These are phyloP conservation scores for Xyrauchen texanus DNA, from an alignment of 2,113 vertebrate genomes.

Conservation along the genomic window DNA sequence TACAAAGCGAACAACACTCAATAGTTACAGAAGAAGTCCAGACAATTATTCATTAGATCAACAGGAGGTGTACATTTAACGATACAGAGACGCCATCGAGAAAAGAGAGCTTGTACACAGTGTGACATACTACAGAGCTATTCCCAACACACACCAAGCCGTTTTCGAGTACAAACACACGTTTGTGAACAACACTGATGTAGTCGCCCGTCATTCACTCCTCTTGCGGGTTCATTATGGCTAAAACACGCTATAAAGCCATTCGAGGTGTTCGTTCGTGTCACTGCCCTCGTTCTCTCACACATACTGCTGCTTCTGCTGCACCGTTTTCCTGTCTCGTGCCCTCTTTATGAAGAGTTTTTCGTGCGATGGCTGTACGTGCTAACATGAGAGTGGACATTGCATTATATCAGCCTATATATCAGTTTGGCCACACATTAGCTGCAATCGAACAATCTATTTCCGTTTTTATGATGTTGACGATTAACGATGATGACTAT, in stretches of 20 bases:
- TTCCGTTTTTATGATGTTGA: background rate
- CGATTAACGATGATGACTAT: background rate
- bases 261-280: background rate
- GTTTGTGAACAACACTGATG: background rate
- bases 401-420: background rate
- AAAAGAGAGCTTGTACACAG: constrained; percentile 11
- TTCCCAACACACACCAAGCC: constrained; percentile 4
- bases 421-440: background rate
- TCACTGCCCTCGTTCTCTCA: constrained; percentile 20
- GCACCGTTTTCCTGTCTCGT: constrained; percentile 46
- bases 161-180: constrained; percentile 7
- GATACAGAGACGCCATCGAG: constrained; percentile 21
- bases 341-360: constrained; percentile 25
- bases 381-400: constrained; percentile 32
- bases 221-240: background rate
- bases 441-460: constrained; percentile 2
- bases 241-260: background rate
- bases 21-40: constrained; percentile 9
- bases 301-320: constrained; percentile 10
- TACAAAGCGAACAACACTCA: constrained; percentile 15
- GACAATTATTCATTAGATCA: constrained; percentile 2
- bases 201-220: background rate
- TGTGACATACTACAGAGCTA: constrained; percentile 14
- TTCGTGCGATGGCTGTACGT: background rate
- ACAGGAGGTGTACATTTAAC: background rate